Evolutionary conservation across 2,888 invertebrate genomes (phyloP), one percentile per base, ranked within the genome.

Genomic region (Muschampia plurimacula): DNA sequence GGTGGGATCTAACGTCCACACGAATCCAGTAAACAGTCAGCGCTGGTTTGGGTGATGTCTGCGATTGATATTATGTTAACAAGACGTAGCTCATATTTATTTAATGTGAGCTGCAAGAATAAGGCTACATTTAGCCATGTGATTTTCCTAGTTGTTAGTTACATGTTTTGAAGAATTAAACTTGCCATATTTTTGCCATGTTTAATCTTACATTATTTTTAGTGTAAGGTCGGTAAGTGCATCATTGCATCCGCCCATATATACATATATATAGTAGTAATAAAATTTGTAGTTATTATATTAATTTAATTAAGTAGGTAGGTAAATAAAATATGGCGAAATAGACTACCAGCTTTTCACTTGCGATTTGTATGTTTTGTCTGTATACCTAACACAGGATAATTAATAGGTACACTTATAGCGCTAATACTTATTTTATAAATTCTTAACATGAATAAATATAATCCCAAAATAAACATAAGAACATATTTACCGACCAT

Each of bases 151-250:
- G n/a, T 60, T n/a, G 7, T 32, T 60, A 60, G 60, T 32, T n/a
- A 60, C 60, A 70, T 63, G 41, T 6, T 59, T 77, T 82, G 84
- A 81, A 78, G 89, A 90, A 91, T 92, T 92, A 91, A 92, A 92
- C 92, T 88, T 89, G 91, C 93, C 93, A 93, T 93, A 88, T 75
- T 76, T 57, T 83, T 83, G 90, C 90, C 89, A 92, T 92, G 92
- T 91, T 92, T 92, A 89, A 91, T 91, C 91, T 60, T 52, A 60
- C 36, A 28, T 32, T 44, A 41, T 28, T 60, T 10, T n/a, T 32
- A 39, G 39, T 22, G 32, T 1, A 36, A 36, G 10, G 10, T 32
- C 7, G n/a, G 55, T 55, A 10, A 55, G 9, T 52, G 55, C 15
- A 55, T 22, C 7, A 9, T 22, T 15, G 3, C 7, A 7, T 15